Percentiles rank a stretch among this genome's conserved stretches.
phyloP scores from a whole-genome alignment of 2,797 vertebrate species.

The Xenopus petersii region DNA sequence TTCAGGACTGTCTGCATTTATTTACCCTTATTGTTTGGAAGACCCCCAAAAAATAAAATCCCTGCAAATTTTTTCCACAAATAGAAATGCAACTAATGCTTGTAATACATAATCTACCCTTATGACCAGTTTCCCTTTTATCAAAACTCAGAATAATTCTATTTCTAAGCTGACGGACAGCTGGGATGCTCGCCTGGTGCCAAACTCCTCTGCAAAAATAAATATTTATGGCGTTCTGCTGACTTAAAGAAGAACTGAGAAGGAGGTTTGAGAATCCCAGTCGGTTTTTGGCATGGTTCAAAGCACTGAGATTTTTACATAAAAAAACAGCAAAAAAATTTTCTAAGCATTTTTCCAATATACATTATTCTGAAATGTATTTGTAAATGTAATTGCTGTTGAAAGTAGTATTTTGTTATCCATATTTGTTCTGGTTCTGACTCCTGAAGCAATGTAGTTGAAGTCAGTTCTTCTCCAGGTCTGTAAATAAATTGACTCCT shows the following conservation, averaged over 20 bases:
- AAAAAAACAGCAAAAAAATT: too few species aligned
- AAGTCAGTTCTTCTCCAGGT: too few species aligned
- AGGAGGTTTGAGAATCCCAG: not conserved
- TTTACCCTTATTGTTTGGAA: not conserved
- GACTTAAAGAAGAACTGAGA: not conserved
- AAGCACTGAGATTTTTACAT: too few species aligned
- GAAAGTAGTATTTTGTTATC: too few species aligned
- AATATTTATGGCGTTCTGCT: slow-evolving; percentile 37
- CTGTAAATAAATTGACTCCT: too few species aligned
- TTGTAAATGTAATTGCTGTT: too few species aligned
- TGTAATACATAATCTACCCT: not conserved
- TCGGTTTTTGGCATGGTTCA: too few species aligned
- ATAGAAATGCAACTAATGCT: not conserved
- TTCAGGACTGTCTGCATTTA: not conserved
- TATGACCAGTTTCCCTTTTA: not conserved
- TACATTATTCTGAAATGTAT: too few species aligned
- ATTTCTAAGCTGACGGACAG: not conserved
- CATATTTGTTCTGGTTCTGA: too few species aligned
- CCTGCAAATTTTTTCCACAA: not conserved
- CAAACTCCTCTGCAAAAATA: slow-evolving; percentile 34
- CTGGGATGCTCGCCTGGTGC: not conserved
- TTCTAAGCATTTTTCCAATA: too few species aligned
- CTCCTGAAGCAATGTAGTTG: too few species aligned
- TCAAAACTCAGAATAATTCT: not conserved
- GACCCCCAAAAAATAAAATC: not conserved